Evolutionary conservation across 2,113 vertebrate species (phyloP).

Genomic region (Atrichornis clamosus): DNA sequence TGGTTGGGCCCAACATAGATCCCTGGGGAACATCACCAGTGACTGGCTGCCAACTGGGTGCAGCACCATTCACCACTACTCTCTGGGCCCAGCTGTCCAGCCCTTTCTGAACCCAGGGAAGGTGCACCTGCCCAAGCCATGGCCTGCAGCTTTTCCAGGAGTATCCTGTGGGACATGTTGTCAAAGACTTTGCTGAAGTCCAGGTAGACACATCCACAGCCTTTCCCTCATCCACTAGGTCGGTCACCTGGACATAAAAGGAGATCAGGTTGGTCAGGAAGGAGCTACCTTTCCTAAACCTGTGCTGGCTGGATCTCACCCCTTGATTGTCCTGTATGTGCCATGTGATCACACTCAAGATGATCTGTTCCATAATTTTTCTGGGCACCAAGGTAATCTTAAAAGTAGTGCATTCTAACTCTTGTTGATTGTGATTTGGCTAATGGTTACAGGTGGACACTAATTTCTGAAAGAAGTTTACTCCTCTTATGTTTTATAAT

Average conservation of each 20-base stretch:
- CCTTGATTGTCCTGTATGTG: background rate
- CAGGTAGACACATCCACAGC: background rate
- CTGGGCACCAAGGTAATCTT: background rate
- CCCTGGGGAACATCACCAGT: background rate
- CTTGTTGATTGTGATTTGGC: background rate
- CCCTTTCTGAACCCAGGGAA: background rate
- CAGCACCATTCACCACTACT: background rate
- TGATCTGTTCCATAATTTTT: background rate
- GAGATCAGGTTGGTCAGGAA: background rate
- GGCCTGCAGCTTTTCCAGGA: background rate
- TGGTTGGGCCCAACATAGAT: no score
- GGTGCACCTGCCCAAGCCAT: accelerated
- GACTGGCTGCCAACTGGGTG: background rate
- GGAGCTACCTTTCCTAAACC: background rate
- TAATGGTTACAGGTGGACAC: background rate
- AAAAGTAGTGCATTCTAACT: background rate
- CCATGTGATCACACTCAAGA: no score
- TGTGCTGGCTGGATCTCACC: background rate
- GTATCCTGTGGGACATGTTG: no score
- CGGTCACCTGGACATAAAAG: background rate
- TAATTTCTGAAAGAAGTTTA: background rate
- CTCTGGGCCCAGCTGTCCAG: background rate
- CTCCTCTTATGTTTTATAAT: background rate
- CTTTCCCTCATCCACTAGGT: background rate
- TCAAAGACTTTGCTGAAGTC: accelerated